These are phyloP conservation scores for Drosophila pectinifera DNA, from an alignment of 1,140 invertebrate genomes.

Conservation along the genomic window DNA sequence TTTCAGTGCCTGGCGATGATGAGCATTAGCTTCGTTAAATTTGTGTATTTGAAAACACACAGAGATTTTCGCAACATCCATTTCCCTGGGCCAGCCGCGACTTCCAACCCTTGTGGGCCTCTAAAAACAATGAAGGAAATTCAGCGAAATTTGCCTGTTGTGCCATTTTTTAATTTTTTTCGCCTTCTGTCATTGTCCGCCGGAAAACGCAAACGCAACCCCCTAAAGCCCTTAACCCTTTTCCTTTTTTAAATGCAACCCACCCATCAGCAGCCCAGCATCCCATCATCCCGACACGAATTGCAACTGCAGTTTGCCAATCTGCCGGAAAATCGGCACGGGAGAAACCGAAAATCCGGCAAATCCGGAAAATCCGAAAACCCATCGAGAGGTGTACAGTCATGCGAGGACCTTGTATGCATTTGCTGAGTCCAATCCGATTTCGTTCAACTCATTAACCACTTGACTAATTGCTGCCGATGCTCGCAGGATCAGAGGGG, in stretches of 20 bases:
- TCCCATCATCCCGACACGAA: conserved; percentile 2
- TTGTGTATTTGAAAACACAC: conserved; percentile 26
- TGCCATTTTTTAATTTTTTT: conserved; percentile 50
- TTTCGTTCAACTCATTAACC: conserved; percentile 79
- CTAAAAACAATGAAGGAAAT: conserved; percentile 15
- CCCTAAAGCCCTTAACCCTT: conserved; percentile 76
- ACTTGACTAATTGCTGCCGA: conserved; percentile 76
- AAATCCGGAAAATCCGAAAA: conserved; percentile 36
- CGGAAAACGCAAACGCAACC: conserved; percentile 52
- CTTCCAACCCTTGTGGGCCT: conserved; percentile 22
- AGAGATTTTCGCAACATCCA: conserved; percentile 13
- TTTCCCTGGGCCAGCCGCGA: conserved; percentile 22
- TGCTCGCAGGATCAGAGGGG: conserved; percentile 15
- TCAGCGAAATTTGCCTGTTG: conserved; percentile 44
- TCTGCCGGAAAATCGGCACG: conserved; percentile 47
- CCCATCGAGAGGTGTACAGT: conserved; percentile 46
- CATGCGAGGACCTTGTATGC: background rate
- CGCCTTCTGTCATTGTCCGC: conserved; percentile 41
- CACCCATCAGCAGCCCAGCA: conserved; percentile 4
- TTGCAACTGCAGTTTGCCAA: conserved; percentile 50
- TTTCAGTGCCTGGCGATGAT: conserved; percentile 13
- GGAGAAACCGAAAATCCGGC: conserved; percentile 10
- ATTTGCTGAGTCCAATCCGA: conserved; percentile 33
- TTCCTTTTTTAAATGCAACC: conserved; percentile 6
- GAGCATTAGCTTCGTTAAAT: conserved; percentile 45